Evolutionary conservation across 2,797 vertebrate species (phyloP).

Genomic region (Poecile montanus): DNA sequence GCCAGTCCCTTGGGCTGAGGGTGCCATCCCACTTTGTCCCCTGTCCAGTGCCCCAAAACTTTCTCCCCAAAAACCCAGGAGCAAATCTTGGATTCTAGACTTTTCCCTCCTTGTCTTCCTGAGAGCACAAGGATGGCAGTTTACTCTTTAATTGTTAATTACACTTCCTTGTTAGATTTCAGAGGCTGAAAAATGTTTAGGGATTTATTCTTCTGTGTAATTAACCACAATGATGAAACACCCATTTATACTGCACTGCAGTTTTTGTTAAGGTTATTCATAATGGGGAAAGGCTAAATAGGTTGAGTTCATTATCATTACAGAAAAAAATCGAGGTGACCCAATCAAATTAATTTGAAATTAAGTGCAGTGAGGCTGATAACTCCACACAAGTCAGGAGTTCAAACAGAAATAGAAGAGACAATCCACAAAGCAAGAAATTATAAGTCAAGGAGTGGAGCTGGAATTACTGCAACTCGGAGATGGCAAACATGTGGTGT

Average conservation of each 20-base stretch:
- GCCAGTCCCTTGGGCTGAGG: not conserved
- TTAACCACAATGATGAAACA: conserved; percentile 59
- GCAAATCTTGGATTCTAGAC: not conserved
- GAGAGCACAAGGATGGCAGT: not conserved
- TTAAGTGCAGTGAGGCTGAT: conserved; percentile 65
- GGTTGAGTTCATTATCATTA: conserved; percentile 66
- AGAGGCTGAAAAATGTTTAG: conserved; percentile 44
- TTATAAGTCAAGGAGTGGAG: not conserved
- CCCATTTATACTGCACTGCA: conserved; percentile 25
- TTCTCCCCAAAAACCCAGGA: not conserved
- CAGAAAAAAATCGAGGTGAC: conserved; percentile 36
- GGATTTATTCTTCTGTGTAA: conserved; percentile 65
- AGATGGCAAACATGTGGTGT: not conserved
- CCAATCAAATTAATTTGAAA: conserved; percentile 68
- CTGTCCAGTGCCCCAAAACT: not conserved
- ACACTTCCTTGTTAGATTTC: conserved; percentile 52
- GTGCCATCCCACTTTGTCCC: not conserved
- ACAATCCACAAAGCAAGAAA: conserved; percentile 36
- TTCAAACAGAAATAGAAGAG: conserved; percentile 48
- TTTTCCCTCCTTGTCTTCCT: not conserved
- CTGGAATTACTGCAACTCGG: not conserved
- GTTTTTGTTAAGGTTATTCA: conserved; percentile 59
- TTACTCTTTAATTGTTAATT: conserved; percentile 52
- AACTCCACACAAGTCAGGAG: conserved; percentile 58
- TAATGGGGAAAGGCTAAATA: conserved; percentile 67